phyloP scores from a whole-genome alignment of 2,797 vertebrate genomes.

The Pempheris klunzingeri region DNA sequence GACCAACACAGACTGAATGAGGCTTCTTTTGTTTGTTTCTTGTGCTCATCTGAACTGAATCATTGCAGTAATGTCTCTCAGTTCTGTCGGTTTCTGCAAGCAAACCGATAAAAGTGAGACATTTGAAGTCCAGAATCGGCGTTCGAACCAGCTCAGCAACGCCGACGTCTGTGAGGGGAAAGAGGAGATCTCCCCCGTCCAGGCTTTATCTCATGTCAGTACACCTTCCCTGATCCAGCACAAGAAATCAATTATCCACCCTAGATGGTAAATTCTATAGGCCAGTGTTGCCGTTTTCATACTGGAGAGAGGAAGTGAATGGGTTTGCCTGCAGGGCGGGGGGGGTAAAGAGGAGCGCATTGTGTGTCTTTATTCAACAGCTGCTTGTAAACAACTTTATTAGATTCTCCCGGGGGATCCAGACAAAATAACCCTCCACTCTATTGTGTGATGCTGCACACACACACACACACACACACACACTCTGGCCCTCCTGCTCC shows the following conservation, averaged over 20 bases:
- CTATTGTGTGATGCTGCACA: constrained; percentile 46
- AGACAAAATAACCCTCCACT: constrained; percentile 56
- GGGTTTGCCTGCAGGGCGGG: constrained; percentile 15
- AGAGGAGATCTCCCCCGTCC: neutral
- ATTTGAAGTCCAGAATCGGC: neutral
- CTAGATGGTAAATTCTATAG: constrained; percentile 75
- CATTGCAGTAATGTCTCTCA: neutral
- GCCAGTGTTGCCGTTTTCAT: constrained; percentile 32
- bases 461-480: constrained; percentile 5
- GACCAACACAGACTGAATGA: neutral
- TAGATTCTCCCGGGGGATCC: constrained; percentile 45
- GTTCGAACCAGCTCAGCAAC: neutral
- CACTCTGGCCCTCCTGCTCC: no score
- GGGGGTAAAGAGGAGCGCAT: constrained; percentile 4
- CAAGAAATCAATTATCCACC: constrained; percentile 71
- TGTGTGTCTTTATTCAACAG: constrained; percentile 68
- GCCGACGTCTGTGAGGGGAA: neutral
- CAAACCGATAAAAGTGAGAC: neutral
- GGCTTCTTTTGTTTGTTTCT: no score
- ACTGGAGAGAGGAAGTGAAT: constrained; percentile 43
- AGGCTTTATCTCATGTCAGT: constrained; percentile 3
- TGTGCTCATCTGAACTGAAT: no score
- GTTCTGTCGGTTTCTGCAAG: neutral
- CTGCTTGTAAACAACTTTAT: constrained; percentile 77
- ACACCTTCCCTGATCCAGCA: constrained; percentile 5